phyloP scores from a whole-genome alignment of 2,797 vertebrate genomes.

The Mareca penelope region DNA sequence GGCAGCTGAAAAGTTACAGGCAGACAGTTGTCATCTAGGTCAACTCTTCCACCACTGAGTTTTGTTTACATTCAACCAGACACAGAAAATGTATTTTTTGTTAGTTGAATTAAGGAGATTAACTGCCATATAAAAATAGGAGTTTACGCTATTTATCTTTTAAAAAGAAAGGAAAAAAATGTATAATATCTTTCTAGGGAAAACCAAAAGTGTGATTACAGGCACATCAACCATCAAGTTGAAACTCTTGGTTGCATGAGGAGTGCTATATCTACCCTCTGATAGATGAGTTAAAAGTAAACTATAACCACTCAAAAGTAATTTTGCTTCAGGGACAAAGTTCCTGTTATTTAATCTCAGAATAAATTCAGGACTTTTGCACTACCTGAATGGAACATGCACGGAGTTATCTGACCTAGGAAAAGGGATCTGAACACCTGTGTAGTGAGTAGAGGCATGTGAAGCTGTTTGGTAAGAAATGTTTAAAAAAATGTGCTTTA shows the following conservation, averaged over 20 bases:
- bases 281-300: not conserved
- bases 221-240: not conserved
- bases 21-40: not conserved
- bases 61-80: not conserved
- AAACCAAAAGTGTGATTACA: not conserved
- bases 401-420: not conserved
- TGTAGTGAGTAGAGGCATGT: not conserved
- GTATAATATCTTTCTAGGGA: not conserved
- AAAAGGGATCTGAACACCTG: not conserved
- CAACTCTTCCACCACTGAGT: not conserved
- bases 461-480: not conserved
- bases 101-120: not conserved
- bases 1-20: not conserved
- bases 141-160: not conserved
- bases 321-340: not conserved
- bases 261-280: not conserved
- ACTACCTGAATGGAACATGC: not conserved
- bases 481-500: not conserved
- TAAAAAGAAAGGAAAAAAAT: not conserved
- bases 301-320: not conserved
- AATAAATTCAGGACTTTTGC: not conserved
- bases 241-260: not conserved
- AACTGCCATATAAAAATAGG: not conserved
- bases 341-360: not conserved
- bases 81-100: not conserved